Evolutionary conservation across 2,113 vertebrate species (phyloP).

Genomic region (Osmerus mordax): DNA sequence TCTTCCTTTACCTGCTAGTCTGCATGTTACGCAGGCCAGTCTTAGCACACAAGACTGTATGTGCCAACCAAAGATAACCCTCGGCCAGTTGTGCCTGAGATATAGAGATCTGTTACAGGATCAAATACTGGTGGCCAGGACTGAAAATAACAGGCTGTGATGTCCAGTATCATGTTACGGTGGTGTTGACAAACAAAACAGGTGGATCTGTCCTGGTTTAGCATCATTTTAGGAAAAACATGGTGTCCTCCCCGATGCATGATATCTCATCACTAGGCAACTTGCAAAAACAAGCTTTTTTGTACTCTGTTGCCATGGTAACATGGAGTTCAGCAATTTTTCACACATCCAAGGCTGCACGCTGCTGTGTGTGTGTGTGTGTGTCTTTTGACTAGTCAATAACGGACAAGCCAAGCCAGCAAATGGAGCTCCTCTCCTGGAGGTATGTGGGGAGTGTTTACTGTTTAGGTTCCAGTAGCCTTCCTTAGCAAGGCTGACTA

Average conservation of each 20-base stretch:
- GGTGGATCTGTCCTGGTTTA: neutral
- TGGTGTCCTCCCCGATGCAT: neutral
- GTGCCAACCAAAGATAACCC: neutral
- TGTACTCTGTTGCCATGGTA: slow-evolving; percentile 60
- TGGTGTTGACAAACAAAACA: slow-evolving; percentile 21
- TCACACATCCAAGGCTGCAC: slow-evolving; percentile 13
- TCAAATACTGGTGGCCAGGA: neutral
- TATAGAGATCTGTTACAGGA: neutral
- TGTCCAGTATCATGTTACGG: slow-evolving; percentile 10
- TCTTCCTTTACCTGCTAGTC: neutral
- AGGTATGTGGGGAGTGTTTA: neutral
- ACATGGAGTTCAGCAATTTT: slow-evolving; percentile 39
- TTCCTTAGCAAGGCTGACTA: slow-evolving; percentile 12
- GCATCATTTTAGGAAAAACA: neutral
- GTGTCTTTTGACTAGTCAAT: neutral
- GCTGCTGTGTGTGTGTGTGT: slow-evolving; percentile 11
- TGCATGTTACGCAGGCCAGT: neutral
- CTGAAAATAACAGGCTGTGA: neutral
- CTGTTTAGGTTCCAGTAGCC: neutral
- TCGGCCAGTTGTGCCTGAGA: neutral
- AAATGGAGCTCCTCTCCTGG: neutral
- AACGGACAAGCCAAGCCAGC: neutral
- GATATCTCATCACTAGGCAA: slow-evolving; percentile 30
- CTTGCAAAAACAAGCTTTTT: slow-evolving; percentile 12
- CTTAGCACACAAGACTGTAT: neutral